Evolutionary conservation across 1,140 invertebrate species (phyloP).

Genomic region (Wiebesia pumilae): DNA sequence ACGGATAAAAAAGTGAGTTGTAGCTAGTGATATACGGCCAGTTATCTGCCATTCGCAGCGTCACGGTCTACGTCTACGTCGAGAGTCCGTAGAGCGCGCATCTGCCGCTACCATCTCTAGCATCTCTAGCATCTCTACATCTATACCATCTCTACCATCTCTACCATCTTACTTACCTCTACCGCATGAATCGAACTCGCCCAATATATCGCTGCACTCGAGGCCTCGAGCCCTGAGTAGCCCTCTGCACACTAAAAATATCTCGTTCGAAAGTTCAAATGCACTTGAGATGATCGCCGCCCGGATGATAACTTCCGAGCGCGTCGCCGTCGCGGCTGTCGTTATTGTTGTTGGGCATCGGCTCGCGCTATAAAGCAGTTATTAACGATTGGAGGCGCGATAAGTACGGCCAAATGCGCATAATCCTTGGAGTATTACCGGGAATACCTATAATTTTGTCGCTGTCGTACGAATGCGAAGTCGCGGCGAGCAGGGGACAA

Average conservation of each 20-base stretch:
- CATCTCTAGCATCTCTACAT: too few species aligned
- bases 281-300: background rate
- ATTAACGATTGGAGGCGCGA: too few species aligned
- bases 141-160: too few species aligned
- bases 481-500: background rate
- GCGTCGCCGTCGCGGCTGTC: background rate
- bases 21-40: too few species aligned
- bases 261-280: background rate
- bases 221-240: too few species aligned
- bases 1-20: background rate
- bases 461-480: background rate
- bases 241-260: background rate
- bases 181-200: too few species aligned
- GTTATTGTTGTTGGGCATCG: background rate
- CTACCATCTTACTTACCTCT: too few species aligned
- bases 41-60: background rate
- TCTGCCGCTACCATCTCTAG: too few species aligned
- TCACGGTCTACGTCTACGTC: background rate
- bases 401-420: background rate
- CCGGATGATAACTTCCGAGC: background rate
- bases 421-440: constrained; percentile 4
- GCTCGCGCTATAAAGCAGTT: too few species aligned
- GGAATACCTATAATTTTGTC: background rate
- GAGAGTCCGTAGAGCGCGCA: background rate
- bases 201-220: background rate